Evolutionary conservation across 2,888 invertebrate genomes (phyloP).

Genomic region (Melieria picta): DNA sequence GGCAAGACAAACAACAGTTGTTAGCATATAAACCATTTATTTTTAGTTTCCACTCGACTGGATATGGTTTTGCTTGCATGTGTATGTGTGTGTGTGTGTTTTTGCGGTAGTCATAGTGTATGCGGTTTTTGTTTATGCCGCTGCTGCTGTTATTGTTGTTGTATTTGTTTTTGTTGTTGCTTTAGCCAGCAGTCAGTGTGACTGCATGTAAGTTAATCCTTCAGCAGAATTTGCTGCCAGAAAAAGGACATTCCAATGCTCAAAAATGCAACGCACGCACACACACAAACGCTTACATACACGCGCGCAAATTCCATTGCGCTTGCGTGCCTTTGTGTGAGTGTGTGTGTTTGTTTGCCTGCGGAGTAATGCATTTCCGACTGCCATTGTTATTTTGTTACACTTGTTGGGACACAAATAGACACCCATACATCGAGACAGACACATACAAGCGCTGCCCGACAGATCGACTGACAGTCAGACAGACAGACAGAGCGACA

Average conservation of each 20-base stretch:
- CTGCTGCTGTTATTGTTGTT: not conserved
- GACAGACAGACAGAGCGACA: no score
- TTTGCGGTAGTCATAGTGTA: no score
- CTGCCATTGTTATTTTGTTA: not conserved
- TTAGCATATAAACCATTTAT: constrained; percentile 22
- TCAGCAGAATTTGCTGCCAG: constrained; percentile 6
- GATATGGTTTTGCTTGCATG: not conserved
- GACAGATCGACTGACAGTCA: no score
- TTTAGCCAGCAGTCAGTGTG: constrained; percentile 4
- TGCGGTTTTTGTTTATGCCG: no score
- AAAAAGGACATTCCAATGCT: constrained; percentile 19
- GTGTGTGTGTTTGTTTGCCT: not conserved
- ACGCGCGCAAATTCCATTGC: not conserved
- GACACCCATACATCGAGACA: not conserved
- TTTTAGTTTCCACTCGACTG: no score
- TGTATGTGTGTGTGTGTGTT: not conserved
- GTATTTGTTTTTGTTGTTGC: not conserved
- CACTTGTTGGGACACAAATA: not conserved
- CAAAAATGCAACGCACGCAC: not conserved
- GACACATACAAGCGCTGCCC: not conserved
- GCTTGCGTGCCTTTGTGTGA: not conserved
- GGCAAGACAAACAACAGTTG: constrained; percentile 28
- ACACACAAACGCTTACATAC: not conserved
- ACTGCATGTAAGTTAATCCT: not conserved
- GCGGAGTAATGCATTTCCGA: constrained; percentile 2